phyloP scores from a whole-genome alignment of 2,797 vertebrate genomes.

The Premnoplex brunnescens region DNA sequence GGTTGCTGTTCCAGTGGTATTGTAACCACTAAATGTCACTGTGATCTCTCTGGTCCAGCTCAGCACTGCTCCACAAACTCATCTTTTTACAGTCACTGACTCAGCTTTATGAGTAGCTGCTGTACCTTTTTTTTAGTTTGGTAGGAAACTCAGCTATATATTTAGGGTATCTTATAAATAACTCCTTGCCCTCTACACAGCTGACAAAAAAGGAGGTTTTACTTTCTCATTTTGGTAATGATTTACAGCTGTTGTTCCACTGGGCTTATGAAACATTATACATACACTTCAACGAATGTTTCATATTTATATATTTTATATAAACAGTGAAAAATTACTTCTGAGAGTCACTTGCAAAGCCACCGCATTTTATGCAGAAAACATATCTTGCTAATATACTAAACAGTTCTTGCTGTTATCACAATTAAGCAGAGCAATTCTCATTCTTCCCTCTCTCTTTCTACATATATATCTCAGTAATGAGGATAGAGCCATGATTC shows the following conservation, averaged over 20 bases:
- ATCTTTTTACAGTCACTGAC: conserved; percentile 42
- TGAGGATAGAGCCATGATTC: not conserved
- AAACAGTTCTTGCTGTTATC: not conserved
- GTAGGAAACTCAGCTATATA: conserved; percentile 2
- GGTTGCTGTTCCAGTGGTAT: conserved; percentile 60
- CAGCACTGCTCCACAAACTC: conserved; percentile 7
- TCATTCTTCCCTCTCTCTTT: not conserved
- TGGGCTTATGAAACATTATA: not conserved
- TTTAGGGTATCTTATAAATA: conserved; percentile 48
- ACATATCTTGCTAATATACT: not conserved
- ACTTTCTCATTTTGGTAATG: conserved; percentile 38
- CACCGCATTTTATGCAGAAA: conserved; percentile 13
- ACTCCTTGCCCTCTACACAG: not conserved
- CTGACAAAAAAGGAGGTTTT: conserved; percentile 21
- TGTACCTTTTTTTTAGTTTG: conserved; percentile 41
- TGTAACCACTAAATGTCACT: conserved; percentile 65
- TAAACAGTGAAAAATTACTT: conserved; percentile 30
- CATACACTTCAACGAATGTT: not conserved
- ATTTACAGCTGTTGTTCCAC: conserved; percentile 42
- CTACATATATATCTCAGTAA: conserved; percentile 8
- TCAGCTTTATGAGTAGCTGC: conserved; percentile 44
- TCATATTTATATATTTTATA: conserved; percentile 20
- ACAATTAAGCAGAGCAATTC: conserved; percentile 13
- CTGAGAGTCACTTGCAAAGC: not conserved
- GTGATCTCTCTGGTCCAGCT: conserved; percentile 48